Conservation (phyloP, 2,888 invertebrate species). For the Tholera decimalis region DNA sequence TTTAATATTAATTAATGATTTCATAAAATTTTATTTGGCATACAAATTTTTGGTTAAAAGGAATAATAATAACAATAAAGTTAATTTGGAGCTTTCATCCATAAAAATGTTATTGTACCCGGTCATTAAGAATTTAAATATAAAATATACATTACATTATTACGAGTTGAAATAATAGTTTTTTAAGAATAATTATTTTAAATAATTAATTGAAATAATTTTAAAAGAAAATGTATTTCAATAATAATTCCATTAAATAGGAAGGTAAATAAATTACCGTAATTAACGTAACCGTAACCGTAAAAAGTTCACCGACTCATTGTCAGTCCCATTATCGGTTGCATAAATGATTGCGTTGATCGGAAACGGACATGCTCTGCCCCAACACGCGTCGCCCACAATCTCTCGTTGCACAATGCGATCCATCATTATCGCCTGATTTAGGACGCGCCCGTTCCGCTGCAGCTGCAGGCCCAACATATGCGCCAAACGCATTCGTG, state of each 20-base stretch:
- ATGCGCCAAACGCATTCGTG: slow-evolving; percentile 56
- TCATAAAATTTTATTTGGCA: too few relatives aligned
- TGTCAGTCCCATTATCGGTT: slow-evolving; percentile 73
- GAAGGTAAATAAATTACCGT: slow-evolving; percentile 3
- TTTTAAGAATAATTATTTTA: too few relatives aligned
- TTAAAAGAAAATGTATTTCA: too few relatives aligned
- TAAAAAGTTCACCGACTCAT: slow-evolving; percentile 31
- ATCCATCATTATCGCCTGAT: slow-evolving; percentile 83
- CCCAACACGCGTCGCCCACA: slow-evolving; percentile 81
- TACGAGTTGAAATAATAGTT: too few relatives aligned
- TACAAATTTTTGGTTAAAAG: too few relatives aligned
- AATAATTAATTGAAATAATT: too few relatives aligned
- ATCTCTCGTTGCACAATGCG: slow-evolving; percentile 81
- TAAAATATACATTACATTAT: too few relatives aligned
- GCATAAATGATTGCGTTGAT: slow-evolving; percentile 80
- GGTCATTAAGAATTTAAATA: too few relatives aligned
- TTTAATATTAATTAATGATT: neutral
- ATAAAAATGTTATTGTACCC: too few relatives aligned
- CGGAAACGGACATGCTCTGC: slow-evolving; percentile 89
- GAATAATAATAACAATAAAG: too few relatives aligned
- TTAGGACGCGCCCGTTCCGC: slow-evolving; percentile 80
- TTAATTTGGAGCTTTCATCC: too few relatives aligned
- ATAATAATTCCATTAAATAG: neutral
- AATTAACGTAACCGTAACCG: slow-evolving; percentile 17
- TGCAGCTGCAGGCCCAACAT: slow-evolving; percentile 77